Evolutionary conservation across 2,797 vertebrate genomes (phyloP), one percentile per base, ranked within the genome.

Genomic region (Phoxinus dragarum): DNA sequence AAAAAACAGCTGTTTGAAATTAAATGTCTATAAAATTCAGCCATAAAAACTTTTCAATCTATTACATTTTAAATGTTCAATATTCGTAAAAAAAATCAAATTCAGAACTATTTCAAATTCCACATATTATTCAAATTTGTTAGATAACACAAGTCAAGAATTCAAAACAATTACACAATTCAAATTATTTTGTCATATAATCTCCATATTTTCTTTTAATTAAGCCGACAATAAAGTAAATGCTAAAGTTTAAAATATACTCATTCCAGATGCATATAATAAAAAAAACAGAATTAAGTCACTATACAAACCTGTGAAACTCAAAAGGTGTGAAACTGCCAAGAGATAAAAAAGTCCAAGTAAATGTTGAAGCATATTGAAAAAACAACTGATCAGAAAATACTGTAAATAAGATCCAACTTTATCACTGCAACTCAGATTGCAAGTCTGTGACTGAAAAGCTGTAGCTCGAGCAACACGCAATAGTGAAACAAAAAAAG

Each of bases 221-320:
- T 47, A 16, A 47, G 14, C 47, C 47, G 1, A 47, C 47, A 47
- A 47, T 47, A 47, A 47, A 47, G 47, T 47, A 47, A 47, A 5
- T 16, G 47, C 14, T 16, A 16, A 49, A 49, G 14, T 16, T 16
- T 49, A 16, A 16, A 59, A 40, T 36, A 77, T 9, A 59, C 11
- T 76, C 5, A 52, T 34, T 5, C 17, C 17, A 76, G 31, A 75
- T 12, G 36, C 0, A 44, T 14, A 1, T 1, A 71, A 78, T 42
- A n/a, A 19, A 66, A 19, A 66, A 66, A 1, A 6, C 4, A 9
- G 5, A 79, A 31, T 31, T 12, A 19, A 64, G 27, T 31, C 7
- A 80, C 5, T 9, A 81, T 71, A 82, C 80, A 72, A 59, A 59
- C 80, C 80, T 72, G 36, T 16, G 17, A 59, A 68, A 14, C 3